Base-by-base conservation (phyloP, 2,797 vertebrate genomes). In the Catamblyrhynchus diadema region DNA sequence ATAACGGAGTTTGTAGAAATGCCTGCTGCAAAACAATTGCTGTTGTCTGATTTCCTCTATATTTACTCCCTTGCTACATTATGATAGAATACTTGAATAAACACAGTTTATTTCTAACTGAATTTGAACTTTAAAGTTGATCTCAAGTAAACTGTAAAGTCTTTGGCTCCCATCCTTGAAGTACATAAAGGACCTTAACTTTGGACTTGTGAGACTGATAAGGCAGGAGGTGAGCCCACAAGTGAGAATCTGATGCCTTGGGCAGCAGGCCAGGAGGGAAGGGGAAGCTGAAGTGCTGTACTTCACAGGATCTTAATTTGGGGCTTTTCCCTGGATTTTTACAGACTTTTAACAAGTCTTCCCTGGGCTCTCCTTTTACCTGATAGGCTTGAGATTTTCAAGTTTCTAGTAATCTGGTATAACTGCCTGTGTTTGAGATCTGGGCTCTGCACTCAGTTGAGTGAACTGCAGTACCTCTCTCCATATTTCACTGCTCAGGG, bases 1-100 rank as follows among this genome's bases (percentile, higher is more conserved):
- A 16, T 64, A 89, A 82, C 0, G 1, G 81, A 91, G 39, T 71
- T 81, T 87, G 66, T 94, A 94, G 71, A 86, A 88, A 88, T 30
- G 25, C 79, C 66, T 95, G 90, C 94, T 81, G 93, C 91, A 95
- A 86, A 92, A 90, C 44, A 62, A 88, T 93, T 95, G 91, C 93
- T 66, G 53, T 86, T 96, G 94, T 96, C 95, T 86, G 73, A 88
- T 54, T 89, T 57, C 75, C 44, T 45, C 42, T 51, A 53, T 71
- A 65, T 51, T 88, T 89, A 89, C 32, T 91, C 45, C 69, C 75
- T 59, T 0, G 0, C 56, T 90, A 86, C 18, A 54, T 32, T 41
- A 77, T 4, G 6, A 86, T 47, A 79, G 57, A 71, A 56, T 80
- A 89, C 19, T 92, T 79, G 83, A 85, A 73, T 75, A 94, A 72